Evolutionary conservation across 2,113 vertebrate species (phyloP).

Genomic region (Cochlearius cochlearius): DNA sequence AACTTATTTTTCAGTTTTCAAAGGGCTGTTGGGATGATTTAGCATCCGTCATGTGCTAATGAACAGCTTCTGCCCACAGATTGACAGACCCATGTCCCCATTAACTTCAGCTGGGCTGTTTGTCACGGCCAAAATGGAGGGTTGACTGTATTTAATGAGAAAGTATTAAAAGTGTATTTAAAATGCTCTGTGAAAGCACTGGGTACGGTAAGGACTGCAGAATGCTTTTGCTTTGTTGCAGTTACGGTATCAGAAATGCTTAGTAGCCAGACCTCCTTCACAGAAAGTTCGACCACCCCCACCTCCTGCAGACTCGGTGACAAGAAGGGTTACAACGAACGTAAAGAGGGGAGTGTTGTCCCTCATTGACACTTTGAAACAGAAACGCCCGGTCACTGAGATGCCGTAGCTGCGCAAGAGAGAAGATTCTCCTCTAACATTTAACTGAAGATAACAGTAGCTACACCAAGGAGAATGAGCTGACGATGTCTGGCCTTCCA

Average conservation of each 20-base stretch:
- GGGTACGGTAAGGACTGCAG: background rate
- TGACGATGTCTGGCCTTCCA: conserved; percentile 57
- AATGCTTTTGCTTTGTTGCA: conserved; percentile 63
- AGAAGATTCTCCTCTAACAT: background rate
- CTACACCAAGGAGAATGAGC: conserved; percentile 25
- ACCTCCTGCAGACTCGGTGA: conserved; percentile 87
- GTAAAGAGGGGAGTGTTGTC: conserved; percentile 94
- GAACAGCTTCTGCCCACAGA: background rate
- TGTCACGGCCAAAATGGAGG: background rate
- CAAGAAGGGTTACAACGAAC: conserved; percentile 91
- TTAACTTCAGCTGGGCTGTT: background rate
- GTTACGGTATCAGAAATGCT: conserved; percentile 98
- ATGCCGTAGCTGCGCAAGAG: conserved; percentile 74
- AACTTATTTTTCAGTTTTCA: background rate
- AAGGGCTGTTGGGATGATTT: background rate
- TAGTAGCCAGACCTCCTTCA: conserved; percentile 90
- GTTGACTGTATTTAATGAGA: background rate
- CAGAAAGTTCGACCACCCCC: conserved; percentile 85
- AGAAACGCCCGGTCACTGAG: conserved; percentile 90
- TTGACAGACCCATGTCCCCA: background rate
- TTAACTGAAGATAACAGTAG: conserved; percentile 20
- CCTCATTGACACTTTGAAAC: conserved; percentile 99
- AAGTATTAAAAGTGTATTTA: background rate
- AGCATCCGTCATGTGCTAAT: background rate
- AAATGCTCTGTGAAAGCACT: background rate